Base-by-base conservation (phyloP, 2,797 vertebrate genomes). In the Rhadinocentrus ornatus region DNA sequence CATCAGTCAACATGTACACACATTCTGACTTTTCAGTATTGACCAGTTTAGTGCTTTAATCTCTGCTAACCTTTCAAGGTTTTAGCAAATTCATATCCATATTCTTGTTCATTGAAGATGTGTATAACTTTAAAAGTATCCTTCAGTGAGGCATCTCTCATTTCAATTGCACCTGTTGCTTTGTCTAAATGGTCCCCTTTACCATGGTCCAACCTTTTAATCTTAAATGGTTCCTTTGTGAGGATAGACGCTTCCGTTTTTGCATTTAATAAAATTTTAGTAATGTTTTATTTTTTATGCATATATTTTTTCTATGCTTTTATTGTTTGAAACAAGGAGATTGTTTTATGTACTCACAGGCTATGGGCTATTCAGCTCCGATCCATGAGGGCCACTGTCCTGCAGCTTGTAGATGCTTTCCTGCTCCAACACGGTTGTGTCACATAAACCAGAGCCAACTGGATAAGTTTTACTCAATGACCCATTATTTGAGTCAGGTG, bases 111-210 rank as follows among this genome's bases (percentile, higher is more conserved):
- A 48, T 22, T 48, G 6, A 22, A 22, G 20, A n/a, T 48, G 8
- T 52, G 11, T 24, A 50, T 52, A 4, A 52, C 26, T 26, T 13
- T 26, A 11, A 52, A 0, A 62, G 26, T 27, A 64, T 13, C 3
- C 32, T 10, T 15, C 59, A 9, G 22, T 1, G 12, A 24, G 3
- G 3, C 34, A 57, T 34, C 22, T 73, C 2, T 64, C 7, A n/a
- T 31, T 37, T 57, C 31, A 37, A 3, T 12, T 12, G 15, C 41
- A 44, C 4, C 41, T 44, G 6, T 41, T 54, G 27, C 41, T 62
- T 50, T 53, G 37, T 70, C 31, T 71, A 46, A 57, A 29, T 57
- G 22, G 27, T 63, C 8, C 15, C 60, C 59, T 35, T 59, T 41
- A 15, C n/a, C 2, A 0, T 56, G 27, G 41, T 32, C 32, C n/a